These are phyloP conservation scores for Chaenogobius annularis DNA, from an alignment of 2,113 vertebrate species.

Conservation along the genomic window DNA sequence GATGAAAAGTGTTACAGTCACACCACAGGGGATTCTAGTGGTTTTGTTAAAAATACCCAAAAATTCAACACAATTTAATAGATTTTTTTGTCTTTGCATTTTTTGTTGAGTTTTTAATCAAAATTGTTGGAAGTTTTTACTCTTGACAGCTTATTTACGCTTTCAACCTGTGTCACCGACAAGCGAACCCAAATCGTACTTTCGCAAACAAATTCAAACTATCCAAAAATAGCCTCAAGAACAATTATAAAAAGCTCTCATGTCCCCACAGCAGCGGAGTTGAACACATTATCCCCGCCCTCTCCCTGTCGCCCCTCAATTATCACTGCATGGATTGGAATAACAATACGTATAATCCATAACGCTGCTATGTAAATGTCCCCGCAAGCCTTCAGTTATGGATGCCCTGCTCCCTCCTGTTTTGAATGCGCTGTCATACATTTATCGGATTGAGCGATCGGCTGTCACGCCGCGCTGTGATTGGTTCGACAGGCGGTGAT, in stretches of 20 bases:
- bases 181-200: neutral
- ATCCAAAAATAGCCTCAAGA: neutral
- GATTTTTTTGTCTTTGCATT: too few relatives aligned
- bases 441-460: conserved; percentile 4
- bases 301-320: neutral
- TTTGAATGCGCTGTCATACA: neutral
- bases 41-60: too few relatives aligned
- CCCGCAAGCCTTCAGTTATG: neutral
- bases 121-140: too few relatives aligned
- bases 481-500: neutral
- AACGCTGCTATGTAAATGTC: neutral
- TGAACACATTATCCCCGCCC: neutral
- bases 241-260: neutral
- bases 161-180: too few relatives aligned
- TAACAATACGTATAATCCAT: neutral
- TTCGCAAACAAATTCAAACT: neutral
- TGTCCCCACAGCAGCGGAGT: neutral
- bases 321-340: neutral
- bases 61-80: too few relatives aligned
- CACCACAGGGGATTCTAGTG: too few relatives aligned
- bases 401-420: neutral
- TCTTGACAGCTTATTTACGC: too few relatives aligned
- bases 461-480: conserved; percentile 2
- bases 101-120: too few relatives aligned
- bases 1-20: too few relatives aligned